A percentile compares a stretch with the other conserved stretches of the same genome.
These are phyloP conservation scores for Stictocephala bisonia DNA, from an alignment of 2,888 invertebrate species.

Conservation along the genomic window DNA sequence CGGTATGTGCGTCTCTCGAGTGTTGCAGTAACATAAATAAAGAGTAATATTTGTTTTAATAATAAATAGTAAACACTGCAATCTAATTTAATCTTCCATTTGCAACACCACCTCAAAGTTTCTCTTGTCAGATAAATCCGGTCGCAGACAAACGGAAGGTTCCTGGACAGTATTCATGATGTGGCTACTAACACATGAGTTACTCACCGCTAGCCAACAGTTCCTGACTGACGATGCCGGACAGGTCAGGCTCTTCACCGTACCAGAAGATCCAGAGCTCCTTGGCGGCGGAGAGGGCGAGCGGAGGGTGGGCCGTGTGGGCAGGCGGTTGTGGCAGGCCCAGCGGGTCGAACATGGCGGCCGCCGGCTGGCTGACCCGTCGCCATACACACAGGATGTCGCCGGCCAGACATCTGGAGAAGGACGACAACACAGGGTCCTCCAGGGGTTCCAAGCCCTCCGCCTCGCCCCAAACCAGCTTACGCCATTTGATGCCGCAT, in stretches of 20 bases:
- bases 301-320: conserved; percentile 72
- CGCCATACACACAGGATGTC: conserved; percentile 99
- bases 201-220: conserved; percentile 87
- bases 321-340: conserved; percentile 66
- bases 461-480: conserved; percentile 84
- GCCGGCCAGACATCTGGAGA: conserved; percentile 90
- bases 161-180: too few relatives aligned
- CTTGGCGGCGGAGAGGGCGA: conserved; percentile 88
- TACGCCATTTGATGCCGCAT: conserved; percentile 99
- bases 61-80: too few relatives aligned
- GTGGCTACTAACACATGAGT: too few relatives aligned
- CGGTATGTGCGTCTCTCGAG: too few relatives aligned
- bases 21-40: too few relatives aligned
- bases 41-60: too few relatives aligned
- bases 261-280: conserved; percentile 99
- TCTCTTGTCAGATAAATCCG: too few relatives aligned
- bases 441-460: conserved; percentile 76
- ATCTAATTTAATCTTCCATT: too few relatives aligned
- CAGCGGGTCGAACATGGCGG: conserved; percentile 56
- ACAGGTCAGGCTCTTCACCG: conserved; percentile 94
- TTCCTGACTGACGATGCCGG: conserved; percentile 85
- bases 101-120: too few relatives aligned
- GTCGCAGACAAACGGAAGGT: too few relatives aligned
- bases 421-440: conserved; percentile 91
- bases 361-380: conserved; percentile 70